phyloP scores from a whole-genome alignment of 2,888 invertebrate genomes.

The Parnassius apollo region DNA sequence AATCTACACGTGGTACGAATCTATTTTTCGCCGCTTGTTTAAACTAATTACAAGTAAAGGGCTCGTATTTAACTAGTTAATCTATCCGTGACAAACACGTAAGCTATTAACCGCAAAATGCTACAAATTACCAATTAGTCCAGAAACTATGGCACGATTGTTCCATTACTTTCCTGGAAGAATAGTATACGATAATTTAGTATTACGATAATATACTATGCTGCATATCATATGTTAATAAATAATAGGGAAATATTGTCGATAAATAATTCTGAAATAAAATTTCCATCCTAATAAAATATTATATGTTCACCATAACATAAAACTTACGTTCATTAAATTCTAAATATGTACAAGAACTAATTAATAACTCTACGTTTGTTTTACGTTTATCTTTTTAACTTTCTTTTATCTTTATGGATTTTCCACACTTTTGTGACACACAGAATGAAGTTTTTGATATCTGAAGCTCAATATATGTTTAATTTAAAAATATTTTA shows the following conservation, averaged over 20 bases:
- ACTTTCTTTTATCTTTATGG: no score
- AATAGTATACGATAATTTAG: constrained; percentile 24
- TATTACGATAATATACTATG: constrained; percentile 25
- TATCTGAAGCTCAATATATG: no score
- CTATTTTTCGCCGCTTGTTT: constrained; percentile 33
- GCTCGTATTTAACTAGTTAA: constrained; percentile 41
- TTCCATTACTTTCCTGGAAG: constrained; percentile 50
- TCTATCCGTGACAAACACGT: constrained; percentile 29
- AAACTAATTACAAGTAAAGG: constrained; percentile 36
- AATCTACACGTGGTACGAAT: constrained; percentile 31
- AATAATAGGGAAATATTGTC: constrained; percentile 16
- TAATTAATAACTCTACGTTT: no score
- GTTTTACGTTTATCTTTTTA: no score
- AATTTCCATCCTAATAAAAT: no score
- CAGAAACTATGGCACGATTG: constrained; percentile 47
- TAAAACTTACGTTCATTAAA: no score
- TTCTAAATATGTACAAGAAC: no score
- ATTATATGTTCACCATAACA: no score
- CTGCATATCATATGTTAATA: constrained; percentile 6
- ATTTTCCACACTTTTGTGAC: no score
- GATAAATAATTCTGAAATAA: neutral
- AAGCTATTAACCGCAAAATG: constrained; percentile 29
- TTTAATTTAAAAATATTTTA: no score
- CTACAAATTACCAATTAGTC: constrained; percentile 39
- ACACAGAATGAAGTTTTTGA: no score